These are phyloP conservation scores for Ceryle rudis DNA, from an alignment of 2,797 vertebrate genomes.

Conservation along the genomic window DNA sequence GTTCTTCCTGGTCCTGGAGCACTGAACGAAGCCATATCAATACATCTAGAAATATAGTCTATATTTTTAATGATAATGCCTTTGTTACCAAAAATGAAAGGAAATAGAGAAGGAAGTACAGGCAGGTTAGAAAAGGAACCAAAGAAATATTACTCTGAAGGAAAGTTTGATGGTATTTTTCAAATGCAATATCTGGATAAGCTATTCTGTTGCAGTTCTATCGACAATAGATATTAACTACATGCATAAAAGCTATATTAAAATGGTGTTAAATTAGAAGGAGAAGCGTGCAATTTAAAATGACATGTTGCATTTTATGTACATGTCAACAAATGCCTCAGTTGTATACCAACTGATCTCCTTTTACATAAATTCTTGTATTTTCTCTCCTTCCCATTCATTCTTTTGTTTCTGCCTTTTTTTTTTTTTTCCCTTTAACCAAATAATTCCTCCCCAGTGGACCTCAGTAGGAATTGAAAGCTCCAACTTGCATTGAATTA, in stretches of 20 bases:
- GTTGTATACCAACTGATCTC: not conserved
- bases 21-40: not conserved
- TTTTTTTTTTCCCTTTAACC: not conserved
- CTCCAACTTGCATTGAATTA: constrained; percentile 22
- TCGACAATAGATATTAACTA: not conserved
- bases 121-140: not conserved
- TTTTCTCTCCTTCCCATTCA: not conserved
- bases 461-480: not conserved
- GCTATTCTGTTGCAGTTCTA: not conserved
- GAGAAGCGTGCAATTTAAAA: not conserved
- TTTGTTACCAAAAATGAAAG: not conserved
- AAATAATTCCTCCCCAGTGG: not conserved
- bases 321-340: not conserved
- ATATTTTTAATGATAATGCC: not conserved
- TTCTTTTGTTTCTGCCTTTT: constrained; percentile 8
- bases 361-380: not conserved
- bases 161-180: constrained; percentile 1
- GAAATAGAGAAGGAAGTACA: not conserved
- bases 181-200: not conserved
- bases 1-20: not conserved
- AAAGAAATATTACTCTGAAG: not conserved
- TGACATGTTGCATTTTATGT: not conserved
- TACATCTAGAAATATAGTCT: not conserved
- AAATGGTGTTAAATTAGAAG: constrained; percentile 16
- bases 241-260: constrained; percentile 3